Evolutionary conservation across 2,113 vertebrate genomes (phyloP), one percentile per base, ranked within the genome.

Genomic region (Cavia aperea): DNA sequence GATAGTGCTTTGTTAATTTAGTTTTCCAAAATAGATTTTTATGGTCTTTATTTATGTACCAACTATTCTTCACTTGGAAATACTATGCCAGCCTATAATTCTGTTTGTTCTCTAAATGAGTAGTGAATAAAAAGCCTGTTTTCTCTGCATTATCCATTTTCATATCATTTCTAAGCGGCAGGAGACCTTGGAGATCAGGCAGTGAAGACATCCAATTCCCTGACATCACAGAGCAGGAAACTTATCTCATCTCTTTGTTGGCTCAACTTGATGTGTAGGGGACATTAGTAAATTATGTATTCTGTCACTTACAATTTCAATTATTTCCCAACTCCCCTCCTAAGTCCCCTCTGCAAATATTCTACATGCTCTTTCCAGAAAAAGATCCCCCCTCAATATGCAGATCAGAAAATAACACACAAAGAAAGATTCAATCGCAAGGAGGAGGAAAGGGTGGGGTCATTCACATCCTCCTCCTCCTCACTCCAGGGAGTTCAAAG

Each of bases 391-490:
- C 95, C 77, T 81, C 86, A 81, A 89, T 58, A 81, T 92, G 82
- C 87, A 78, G 51, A 88, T 91, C 91, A 89, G 91, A 84, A 93
- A 96, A 85, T 75, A 93, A 62, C 88, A 90, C 46, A 92, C 75
- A 79, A 95, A 77, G 73, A 84, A 86, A 86, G 89, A 92, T 51
- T 88, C 21, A 29, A 79, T 33, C 62, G 39, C 62, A 43, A 81
- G 73, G 63, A 66, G 82, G 46, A 93, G 88, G 90, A 95, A 94
- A 91, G 91, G 94, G 91, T 88, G 82, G 84, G n/a, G 88, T 29
- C 36, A 43, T 16, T 91, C 92, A 94, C 58, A 94, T 78, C 89
- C 81, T 86, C 39, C 39, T 39, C 75, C n/a, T 83, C 33, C 70
- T 49, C 63, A 56, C 54, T 84, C 36, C 26, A 90, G 56, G 21